These are phyloP conservation scores for Cercocebus atys DNA, from an alignment of 2,113 vertebrate genomes.

Conservation along the genomic window DNA sequence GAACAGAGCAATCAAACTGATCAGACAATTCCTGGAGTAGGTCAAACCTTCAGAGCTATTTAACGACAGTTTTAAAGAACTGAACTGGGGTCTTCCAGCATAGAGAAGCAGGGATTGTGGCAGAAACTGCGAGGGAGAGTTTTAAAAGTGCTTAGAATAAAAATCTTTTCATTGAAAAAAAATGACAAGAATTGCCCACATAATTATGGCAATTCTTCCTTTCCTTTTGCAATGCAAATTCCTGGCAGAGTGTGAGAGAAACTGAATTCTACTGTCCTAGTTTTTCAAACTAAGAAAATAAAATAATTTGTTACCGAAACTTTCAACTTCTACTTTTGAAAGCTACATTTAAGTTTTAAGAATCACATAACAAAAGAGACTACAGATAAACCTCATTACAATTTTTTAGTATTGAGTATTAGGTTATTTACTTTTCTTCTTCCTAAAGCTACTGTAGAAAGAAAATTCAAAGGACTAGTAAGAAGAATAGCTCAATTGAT, in stretches of 20 bases:
- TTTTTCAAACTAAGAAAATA: constrained; percentile 55
- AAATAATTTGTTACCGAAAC: constrained; percentile 28
- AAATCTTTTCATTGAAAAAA: constrained; percentile 22
- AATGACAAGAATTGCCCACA: constrained; percentile 2
- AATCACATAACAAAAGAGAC: neutral
- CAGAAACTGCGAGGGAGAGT: neutral
- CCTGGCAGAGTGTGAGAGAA: constrained; percentile 9
- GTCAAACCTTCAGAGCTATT: neutral
- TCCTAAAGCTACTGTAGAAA: neutral
- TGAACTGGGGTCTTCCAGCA: neutral
- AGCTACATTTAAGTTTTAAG: constrained; percentile 7
- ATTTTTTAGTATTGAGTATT: neutral
- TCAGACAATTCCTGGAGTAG: neutral
- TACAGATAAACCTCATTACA: neutral
- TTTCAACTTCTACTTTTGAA: constrained; percentile 13
- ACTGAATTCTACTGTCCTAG: neutral
- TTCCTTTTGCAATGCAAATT: constrained; percentile 46
- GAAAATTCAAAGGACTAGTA: constrained; percentile 7
- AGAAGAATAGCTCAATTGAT: neutral
- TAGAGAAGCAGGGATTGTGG: neutral
- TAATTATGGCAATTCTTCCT: constrained; percentile 23
- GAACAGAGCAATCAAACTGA: neutral
- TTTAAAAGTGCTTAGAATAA: constrained; percentile 2
- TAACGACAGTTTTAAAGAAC: neutral
- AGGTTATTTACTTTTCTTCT: neutral